These are phyloP conservation scores for Epinotia demarniana DNA, from an alignment of 2,888 invertebrate genomes.

Conservation along the genomic window DNA sequence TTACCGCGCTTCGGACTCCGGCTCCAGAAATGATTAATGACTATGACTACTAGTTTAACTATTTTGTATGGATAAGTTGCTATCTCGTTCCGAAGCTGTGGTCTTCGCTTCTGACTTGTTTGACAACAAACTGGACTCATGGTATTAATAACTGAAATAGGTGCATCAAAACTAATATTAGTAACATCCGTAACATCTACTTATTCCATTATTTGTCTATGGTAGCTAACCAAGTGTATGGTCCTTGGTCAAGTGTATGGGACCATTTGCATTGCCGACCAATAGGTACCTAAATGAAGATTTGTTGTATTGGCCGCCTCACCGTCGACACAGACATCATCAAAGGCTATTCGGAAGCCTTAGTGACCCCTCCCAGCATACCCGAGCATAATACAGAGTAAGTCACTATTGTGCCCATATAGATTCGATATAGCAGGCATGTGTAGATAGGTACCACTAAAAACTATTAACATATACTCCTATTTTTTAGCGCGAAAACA, in stretches of 20 bases:
- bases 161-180: too few relatives aligned
- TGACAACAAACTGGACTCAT: constrained; percentile 16
- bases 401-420: too few relatives aligned
- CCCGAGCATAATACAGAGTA: too few relatives aligned
- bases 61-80: background rate
- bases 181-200: too few relatives aligned
- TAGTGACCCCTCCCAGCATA: too few relatives aligned
- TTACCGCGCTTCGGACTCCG: constrained; percentile 28
- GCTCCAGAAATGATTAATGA: constrained; percentile 27
- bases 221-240: too few relatives aligned
- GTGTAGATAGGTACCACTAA: background rate
- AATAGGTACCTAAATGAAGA: too few relatives aligned
- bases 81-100: background rate
- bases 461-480: background rate
- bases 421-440: too few relatives aligned
- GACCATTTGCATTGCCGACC: too few relatives aligned
- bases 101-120: constrained; percentile 11
- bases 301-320: background rate
- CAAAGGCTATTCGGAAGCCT: background rate
- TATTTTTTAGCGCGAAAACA: background rate
- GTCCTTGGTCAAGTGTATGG: too few relatives aligned
- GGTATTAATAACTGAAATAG: too few relatives aligned
- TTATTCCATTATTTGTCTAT: too few relatives aligned
- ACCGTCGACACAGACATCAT: background rate
- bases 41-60: background rate